Evolutionary conservation across 2,888 invertebrate genomes (phyloP), one percentile per base, ranked within the genome.

Genomic region (Charanyca ferruginea): DNA sequence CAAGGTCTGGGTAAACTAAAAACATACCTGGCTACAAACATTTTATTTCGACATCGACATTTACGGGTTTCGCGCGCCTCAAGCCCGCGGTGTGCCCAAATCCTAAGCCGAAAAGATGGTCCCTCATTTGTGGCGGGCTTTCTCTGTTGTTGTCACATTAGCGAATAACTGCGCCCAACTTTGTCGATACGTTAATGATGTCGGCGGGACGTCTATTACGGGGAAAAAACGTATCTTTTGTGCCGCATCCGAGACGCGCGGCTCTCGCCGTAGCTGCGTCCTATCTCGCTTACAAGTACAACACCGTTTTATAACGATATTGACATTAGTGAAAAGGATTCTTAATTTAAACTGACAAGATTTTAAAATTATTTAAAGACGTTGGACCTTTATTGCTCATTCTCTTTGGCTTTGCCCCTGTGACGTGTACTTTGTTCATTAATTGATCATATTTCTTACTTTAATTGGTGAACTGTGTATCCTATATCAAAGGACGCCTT

Each of bases 71-170:
- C 35, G 11, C 22, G 3, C 22, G n/a, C 38, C 22, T 20, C 41
- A 62, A 70, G 20, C 48, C 75, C 72, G 41, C 66, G 59, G 87
- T 93, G 88, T 89, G 81, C 60, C 84, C 62, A 73, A 67, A 74
- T 16, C 92, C 85, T 91, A 87, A 90, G 76, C 90, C 91, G 83
- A 93, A 93, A 93, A 92, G 93, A 93, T 91, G 88, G 90, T 89
- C 90, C 89, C 92, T 93, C 92, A 93, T 94, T 94, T 94, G 93
- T 91, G 94, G 93, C 94, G 92, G 93, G 91, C 87, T 93, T 91
- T 90, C 93, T 93, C 93, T 94, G 92, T 93, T 93, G 93, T 94
- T 94, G 95, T 95, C 95, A 94, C 94, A 95, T 95, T 95, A 94
- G 93, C 94, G 92, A 94, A 94, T 95, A 94, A 92, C 94, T 92